Conservation (phyloP, 2,113 vertebrate genomes). For the Suncus etruscus region DNA sequence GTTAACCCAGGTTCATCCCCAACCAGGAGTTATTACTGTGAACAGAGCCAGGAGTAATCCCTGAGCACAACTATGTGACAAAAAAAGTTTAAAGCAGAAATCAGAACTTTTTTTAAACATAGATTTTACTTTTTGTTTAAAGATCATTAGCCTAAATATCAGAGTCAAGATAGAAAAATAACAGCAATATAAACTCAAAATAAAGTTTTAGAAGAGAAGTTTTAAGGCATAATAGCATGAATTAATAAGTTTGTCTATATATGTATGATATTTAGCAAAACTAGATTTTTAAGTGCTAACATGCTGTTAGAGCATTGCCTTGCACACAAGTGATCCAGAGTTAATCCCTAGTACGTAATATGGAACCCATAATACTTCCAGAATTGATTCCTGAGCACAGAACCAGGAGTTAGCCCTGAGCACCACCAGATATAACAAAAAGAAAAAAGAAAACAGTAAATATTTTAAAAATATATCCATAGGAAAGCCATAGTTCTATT, state of each 20-base stretch:
- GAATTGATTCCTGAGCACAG: too few species aligned
- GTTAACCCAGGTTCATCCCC: too few species aligned
- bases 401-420: too few species aligned
- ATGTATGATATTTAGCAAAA: neutral
- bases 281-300: neutral
- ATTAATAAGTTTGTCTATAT: neutral
- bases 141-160: slow-evolving; percentile 46
- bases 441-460: too few species aligned
- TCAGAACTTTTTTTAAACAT: neutral
- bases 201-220: neutral
- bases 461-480: neutral
- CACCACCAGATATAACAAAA: too few species aligned
- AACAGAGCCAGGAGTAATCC: too few species aligned
- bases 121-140: slow-evolving; percentile 26
- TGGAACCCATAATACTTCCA: too few species aligned
- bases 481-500: neutral
- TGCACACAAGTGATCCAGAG: too few species aligned
- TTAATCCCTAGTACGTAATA: too few species aligned
- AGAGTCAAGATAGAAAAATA: slow-evolving; percentile 45
- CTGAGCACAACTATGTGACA: too few species aligned
- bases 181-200: neutral
- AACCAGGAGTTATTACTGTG: too few species aligned
- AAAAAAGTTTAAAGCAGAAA: neutral
- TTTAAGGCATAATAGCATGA: neutral
- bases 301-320: too few species aligned